Evolutionary conservation across 2,888 invertebrate genomes (phyloP).

Genomic region (Magallana nippona): DNA sequence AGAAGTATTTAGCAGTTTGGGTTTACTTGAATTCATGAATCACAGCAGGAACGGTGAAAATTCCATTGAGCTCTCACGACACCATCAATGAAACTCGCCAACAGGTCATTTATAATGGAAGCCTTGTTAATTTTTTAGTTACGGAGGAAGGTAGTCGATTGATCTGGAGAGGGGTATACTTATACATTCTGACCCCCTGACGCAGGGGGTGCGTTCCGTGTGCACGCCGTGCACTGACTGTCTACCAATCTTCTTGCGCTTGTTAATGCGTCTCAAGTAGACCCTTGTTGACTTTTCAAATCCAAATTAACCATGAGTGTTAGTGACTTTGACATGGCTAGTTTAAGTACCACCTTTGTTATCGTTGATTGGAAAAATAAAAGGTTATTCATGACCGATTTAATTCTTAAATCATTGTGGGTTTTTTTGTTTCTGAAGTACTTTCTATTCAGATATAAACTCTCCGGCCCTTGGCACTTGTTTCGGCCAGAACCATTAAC

Average conservation of each 20-base stretch:
- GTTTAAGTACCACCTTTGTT: constrained; percentile 46
- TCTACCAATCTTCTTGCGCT: background rate
- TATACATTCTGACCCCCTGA: constrained; percentile 20
- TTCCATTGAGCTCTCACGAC: constrained; percentile 12
- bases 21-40: background rate
- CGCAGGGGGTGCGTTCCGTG: constrained; percentile 8
- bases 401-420: constrained; percentile 40
- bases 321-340: constrained; percentile 43
- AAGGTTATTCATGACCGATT: constrained; percentile 48
- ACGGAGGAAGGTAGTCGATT: constrained; percentile 36
- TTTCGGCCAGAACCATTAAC: constrained; percentile 34
- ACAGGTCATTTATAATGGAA: constrained; percentile 22
- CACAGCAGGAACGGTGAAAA: background rate
- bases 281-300: constrained; percentile 51
- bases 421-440: constrained; percentile 8
- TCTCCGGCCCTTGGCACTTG: constrained; percentile 37
- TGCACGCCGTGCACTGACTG: constrained; percentile 15
- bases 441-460: background rate
- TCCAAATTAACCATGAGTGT: constrained; percentile 50
- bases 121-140: constrained; percentile 6
- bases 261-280: constrained; percentile 35
- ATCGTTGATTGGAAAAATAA: constrained; percentile 45
- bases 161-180: constrained; percentile 36
- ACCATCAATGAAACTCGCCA: background rate
- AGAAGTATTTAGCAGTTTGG: no score